phyloP scores from a whole-genome alignment of 2,113 vertebrate genomes.

The Eulemur macaco region DNA sequence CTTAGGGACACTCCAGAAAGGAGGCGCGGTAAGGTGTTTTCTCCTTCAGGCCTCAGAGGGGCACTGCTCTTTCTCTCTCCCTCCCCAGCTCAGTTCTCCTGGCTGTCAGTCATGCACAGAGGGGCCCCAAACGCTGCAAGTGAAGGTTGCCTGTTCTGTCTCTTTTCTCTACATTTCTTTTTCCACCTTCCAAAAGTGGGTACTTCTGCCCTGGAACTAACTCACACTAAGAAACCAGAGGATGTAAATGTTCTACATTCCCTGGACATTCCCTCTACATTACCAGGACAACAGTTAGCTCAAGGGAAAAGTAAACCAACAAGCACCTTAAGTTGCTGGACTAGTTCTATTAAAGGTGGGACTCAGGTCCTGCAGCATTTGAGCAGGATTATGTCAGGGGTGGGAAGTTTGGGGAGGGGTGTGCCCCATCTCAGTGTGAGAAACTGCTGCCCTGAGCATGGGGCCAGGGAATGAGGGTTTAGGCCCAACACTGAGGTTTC shows the following conservation, averaged over 20 bases:
- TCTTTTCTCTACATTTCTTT: neutral
- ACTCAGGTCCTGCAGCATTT: neutral
- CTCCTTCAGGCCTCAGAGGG: neutral
- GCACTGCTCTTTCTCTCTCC: rapidly evolving
- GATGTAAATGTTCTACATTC: constrained; percentile 54
- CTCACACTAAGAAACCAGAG: neutral
- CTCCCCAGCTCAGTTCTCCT: neutral
- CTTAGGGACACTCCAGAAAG: neutral
- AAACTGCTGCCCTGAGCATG: neutral
- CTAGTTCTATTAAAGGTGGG: neutral
- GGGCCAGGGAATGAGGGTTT: neutral
- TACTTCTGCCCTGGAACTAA: neutral
- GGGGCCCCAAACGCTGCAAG: no score
- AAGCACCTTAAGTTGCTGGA: neutral
- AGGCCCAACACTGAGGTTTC: neutral
- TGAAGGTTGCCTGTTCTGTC: neutral
- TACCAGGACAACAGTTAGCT: neutral
- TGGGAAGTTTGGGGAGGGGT: neutral
- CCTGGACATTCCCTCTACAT: neutral
- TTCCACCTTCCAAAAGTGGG: neutral
- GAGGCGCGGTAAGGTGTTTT: neutral
- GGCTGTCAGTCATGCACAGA: neutral
- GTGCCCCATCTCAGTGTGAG: neutral
- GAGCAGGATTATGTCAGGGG: neutral
- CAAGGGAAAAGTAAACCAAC: neutral